These are phyloP conservation scores for Trichopria drosophilae DNA, from an alignment of 2,888 invertebrate genomes.

Conservation along the genomic window DNA sequence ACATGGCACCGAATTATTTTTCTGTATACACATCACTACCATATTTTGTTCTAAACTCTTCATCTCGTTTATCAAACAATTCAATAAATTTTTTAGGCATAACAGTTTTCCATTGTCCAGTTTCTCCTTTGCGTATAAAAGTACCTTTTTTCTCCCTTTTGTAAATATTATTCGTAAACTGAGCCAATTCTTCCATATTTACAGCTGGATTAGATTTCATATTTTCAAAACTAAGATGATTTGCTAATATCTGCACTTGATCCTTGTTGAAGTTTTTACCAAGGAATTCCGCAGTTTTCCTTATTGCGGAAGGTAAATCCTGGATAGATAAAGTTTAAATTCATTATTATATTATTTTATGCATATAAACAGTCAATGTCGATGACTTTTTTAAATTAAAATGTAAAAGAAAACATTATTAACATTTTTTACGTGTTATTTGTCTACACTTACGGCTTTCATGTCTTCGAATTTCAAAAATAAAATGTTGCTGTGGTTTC, in stretches of 20 bases:
- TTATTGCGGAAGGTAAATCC: conserved; percentile 62
- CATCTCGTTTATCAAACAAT: conserved; percentile 61
- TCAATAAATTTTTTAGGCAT: conserved; percentile 52
- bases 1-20: no score
- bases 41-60: no score
- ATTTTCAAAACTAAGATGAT: conserved; percentile 65
- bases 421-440: no score
- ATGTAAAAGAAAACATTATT: no score
- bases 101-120: conserved; percentile 56
- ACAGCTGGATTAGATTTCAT: conserved; percentile 64
- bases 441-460: conserved; percentile 42
- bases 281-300: conserved; percentile 62
- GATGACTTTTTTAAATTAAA: no score
- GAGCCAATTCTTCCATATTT: conserved; percentile 58
- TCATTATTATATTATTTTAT: no score
- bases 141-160: conserved; percentile 44
- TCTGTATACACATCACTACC: no score
- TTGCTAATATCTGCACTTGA: conserved; percentile 60
- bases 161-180: conserved; percentile 52
- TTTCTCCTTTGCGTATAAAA: conserved; percentile 60
- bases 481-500: conserved; percentile 39
- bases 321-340: conserved; percentile 6
- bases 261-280: conserved; percentile 54
- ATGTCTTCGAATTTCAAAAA: conserved; percentile 49
- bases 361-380: no score